Percentiles rank a stretch among this genome's conserved stretches.
These are phyloP conservation scores for Lepus americanus DNA, from an alignment of 2,113 vertebrate genomes.

Conservation along the genomic window DNA sequence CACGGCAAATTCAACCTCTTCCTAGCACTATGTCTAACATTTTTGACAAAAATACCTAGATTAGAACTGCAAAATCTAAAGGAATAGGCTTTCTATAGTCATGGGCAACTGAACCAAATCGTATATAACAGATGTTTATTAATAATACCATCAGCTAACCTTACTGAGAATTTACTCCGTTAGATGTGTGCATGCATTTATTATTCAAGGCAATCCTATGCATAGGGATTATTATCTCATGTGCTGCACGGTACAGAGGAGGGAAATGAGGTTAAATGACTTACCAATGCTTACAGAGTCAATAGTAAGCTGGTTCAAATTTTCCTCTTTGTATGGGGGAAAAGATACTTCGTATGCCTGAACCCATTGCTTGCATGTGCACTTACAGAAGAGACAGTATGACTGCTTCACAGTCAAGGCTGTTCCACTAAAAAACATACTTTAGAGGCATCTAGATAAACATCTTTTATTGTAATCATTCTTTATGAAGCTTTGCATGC, in stretches of 20 bases:
- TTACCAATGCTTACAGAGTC: not conserved
- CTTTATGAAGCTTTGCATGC: not conserved
- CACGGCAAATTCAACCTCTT: not conserved
- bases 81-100: not conserved
- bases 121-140: not conserved
- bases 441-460: not conserved
- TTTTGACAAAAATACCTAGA: not conserved
- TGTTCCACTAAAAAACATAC: not conserved
- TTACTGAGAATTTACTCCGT: not conserved
- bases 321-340: not conserved
- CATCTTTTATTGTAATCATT: not conserved
- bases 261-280: not conserved
- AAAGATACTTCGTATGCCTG: not conserved
- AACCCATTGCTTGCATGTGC: not conserved
- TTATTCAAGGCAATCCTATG: not conserved
- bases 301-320: not conserved
- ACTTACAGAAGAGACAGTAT: not conserved
- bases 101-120: not conserved
- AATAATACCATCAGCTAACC: not conserved
- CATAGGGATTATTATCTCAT: not conserved
- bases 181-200: not conserved
- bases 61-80: not conserved
- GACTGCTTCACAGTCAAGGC: not conserved
- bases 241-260: not conserved
- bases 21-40: not conserved